Evolutionary conservation across 2,888 invertebrate species (phyloP).

Genomic region (Bembecia ichneumoniformis): DNA sequence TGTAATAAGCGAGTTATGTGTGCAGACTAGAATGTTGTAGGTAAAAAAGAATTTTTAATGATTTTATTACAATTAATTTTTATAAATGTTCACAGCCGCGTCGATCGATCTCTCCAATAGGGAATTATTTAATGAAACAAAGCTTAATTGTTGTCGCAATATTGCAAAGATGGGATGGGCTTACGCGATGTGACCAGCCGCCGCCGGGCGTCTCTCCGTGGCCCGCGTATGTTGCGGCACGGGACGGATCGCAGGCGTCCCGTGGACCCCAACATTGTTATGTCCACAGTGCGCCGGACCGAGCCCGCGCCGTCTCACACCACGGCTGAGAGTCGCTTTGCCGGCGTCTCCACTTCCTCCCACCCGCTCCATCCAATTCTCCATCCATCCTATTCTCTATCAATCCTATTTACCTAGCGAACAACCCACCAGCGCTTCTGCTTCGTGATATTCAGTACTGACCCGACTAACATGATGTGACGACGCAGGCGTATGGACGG

Average conservation of each 20-base stretch:
- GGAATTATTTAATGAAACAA: constrained; percentile 51
- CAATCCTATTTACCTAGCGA: constrained; percentile 16
- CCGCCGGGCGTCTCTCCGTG: constrained; percentile 59
- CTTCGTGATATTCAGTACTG: constrained; percentile 45
- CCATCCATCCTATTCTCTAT: constrained; percentile 12
- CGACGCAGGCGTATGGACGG: constrained; percentile 56
- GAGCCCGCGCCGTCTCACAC: constrained; percentile 63
- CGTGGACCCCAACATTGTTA: constrained; percentile 19
- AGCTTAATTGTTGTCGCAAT: constrained; percentile 73
- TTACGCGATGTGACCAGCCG: constrained; percentile 81
- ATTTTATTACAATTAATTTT: constrained; percentile 44
- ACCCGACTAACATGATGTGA: constrained; percentile 47
- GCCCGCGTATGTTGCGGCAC: constrained; percentile 59
- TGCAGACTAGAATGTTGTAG: not conserved
- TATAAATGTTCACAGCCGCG: constrained; percentile 69
- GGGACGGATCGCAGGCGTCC: constrained; percentile 52
- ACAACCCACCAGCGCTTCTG: constrained; percentile 43
- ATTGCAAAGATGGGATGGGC: constrained; percentile 77
- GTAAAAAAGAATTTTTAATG: too few relatives aligned
- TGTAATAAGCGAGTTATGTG: not conserved
- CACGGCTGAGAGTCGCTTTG: constrained; percentile 51
- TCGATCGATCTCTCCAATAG: constrained; percentile 51
- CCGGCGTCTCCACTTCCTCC: constrained; percentile 40
- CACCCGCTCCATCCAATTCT: constrained; percentile 11
- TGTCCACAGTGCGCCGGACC: constrained; percentile 20